Percentiles rank a stretch among this genome's conserved stretches.
phyloP scores from a whole-genome alignment of 2,888 invertebrate species.

The Pelosia muscerda region DNA sequence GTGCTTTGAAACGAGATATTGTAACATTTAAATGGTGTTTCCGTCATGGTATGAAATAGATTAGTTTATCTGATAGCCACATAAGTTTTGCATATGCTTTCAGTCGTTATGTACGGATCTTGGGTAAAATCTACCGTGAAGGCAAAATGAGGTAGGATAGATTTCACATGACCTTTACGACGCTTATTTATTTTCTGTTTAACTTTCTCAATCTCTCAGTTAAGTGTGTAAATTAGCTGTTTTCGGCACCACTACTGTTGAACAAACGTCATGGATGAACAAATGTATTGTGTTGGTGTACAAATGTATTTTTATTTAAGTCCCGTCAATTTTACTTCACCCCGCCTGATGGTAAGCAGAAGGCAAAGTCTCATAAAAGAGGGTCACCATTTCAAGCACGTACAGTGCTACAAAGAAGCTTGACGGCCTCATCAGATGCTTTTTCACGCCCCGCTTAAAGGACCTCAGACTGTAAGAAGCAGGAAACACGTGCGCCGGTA shows the following conservation, averaged over 20 bases:
- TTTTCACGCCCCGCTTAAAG: no score
- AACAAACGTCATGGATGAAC: no score
- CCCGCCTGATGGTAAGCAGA: no score
- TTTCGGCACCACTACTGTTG: not conserved
- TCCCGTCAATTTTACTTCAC: no score
- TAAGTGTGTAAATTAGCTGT: not conserved
- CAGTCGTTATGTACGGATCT: not conserved
- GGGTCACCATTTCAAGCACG: no score
- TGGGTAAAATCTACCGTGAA: not conserved
- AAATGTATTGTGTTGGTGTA: no score
- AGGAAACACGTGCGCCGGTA: no score
- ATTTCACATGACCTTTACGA: not conserved
- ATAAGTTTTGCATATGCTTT: conserved; percentile 1
- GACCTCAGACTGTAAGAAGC: no score
- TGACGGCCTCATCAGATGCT: no score
- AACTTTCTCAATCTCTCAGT: not conserved
- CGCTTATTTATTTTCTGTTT: not conserved
- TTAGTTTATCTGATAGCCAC: conserved; percentile 12
- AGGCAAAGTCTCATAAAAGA: no score
- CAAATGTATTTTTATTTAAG: no score
- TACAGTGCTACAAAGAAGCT: no score
- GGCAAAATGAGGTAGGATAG: not conserved
- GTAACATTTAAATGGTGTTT: conserved; percentile 21
- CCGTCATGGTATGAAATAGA: conserved; percentile 13
- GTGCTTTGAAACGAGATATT: conserved; percentile 38